phyloP scores from a whole-genome alignment of 2,888 invertebrate species.

The Oligia latruncula region DNA sequence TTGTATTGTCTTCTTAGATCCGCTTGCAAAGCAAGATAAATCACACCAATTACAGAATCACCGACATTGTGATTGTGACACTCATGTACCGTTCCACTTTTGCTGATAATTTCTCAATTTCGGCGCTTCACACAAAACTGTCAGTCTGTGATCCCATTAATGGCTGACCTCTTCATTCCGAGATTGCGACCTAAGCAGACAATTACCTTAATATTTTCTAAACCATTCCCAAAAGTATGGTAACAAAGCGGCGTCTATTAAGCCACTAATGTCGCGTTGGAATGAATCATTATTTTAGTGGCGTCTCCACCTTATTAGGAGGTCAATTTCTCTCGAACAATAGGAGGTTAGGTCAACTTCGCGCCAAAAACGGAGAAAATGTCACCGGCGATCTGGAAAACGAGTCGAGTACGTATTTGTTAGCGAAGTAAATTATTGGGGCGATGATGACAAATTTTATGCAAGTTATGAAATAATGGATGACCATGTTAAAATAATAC shows the following conservation, averaged over 20 bases:
- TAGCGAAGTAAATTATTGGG: conserved; percentile 1
- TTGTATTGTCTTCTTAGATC: conserved; percentile 25
- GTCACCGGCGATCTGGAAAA: conserved; percentile 58
- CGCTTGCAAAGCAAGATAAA: conserved; percentile 43
- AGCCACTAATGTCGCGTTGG: conserved; percentile 58
- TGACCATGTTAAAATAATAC: neutral
- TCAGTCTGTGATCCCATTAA: conserved; percentile 60
- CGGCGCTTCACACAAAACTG: conserved; percentile 46
- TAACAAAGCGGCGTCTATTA: conserved; percentile 61
- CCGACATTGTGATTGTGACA: conserved; percentile 12
- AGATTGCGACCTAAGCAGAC: conserved; percentile 38
- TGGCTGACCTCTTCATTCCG: conserved; percentile 49
- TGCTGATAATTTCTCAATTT: conserved; percentile 50
- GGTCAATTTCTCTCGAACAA: conserved; percentile 65
- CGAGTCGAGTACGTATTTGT: conserved; percentile 42
- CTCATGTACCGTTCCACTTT: conserved; percentile 36
- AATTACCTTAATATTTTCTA: conserved; percentile 62
- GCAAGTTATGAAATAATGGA: conserved; percentile 3
- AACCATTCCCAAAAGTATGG: conserved; percentile 57
- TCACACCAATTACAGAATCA: conserved; percentile 46
- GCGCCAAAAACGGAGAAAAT: conserved; percentile 62
- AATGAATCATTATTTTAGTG: conserved; percentile 69
- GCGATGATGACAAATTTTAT: conserved; percentile 29
- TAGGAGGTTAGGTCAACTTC: conserved; percentile 58
- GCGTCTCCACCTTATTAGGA: conserved; percentile 64